Evolutionary conservation across 2,113 vertebrate species (phyloP).

Genomic region (Petroica traversi): DNA sequence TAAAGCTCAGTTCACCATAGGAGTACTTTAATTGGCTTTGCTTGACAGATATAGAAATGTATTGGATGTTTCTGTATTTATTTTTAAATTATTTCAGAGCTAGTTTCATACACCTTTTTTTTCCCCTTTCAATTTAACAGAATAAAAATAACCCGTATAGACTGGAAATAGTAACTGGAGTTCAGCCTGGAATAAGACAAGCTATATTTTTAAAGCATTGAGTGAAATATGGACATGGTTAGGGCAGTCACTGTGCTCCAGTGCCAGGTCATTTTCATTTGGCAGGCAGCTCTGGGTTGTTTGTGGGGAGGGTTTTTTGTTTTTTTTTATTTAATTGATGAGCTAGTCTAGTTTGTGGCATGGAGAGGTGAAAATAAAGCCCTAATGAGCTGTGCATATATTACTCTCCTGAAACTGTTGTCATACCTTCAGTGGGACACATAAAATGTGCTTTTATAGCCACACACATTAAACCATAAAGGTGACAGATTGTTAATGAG

Average conservation of each 20-base stretch:
- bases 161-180: neutral
- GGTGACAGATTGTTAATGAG: neutral
- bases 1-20: neutral
- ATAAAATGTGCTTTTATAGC: neutral
- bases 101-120: neutral
- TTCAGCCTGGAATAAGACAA: neutral
- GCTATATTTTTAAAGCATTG: neutral
- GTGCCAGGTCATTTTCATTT: neutral
- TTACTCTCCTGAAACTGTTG: neutral
- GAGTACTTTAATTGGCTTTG: conserved; percentile 6
- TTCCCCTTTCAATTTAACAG: neutral
- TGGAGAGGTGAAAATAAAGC: neutral
- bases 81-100: neutral
- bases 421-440: neutral
- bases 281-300: neutral
- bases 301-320: neutral
- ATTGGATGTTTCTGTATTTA: neutral
- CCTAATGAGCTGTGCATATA: neutral
- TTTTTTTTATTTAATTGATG: neutral
- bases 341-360: neutral
- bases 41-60: neutral
- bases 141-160: neutral
- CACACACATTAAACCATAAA: neutral
- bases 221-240: neutral
- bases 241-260: neutral